Percentiles rank a stretch among this genome's conserved stretches.
Evolutionary conservation across 2,113 vertebrate species (phyloP).

Genomic region (Pygoscelis antarcticus): DNA sequence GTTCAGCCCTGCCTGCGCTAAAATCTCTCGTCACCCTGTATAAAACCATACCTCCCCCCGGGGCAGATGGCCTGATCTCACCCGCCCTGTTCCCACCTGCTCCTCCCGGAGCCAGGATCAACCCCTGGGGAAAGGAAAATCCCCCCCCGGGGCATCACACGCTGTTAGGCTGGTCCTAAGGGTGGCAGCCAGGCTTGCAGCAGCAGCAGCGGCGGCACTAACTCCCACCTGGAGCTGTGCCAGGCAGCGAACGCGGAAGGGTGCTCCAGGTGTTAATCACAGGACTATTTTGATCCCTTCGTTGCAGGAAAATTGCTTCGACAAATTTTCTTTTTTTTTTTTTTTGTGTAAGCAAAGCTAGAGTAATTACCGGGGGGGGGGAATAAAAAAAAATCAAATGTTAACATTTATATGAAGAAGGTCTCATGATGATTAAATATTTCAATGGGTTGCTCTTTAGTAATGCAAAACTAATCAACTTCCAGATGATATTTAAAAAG

Average conservation of each 20-base stretch:
- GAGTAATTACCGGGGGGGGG: not conserved
- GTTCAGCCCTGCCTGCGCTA: not conserved
- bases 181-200: not conserved
- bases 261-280: slow-evolving; percentile 44
- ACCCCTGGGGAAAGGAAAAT: not conserved
- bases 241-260: not conserved
- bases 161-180: not conserved
- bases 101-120: not conserved
- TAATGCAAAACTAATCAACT: slow-evolving; percentile 62
- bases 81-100: not conserved
- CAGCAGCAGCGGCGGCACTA: not conserved
- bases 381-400: not conserved
- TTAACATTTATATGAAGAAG: slow-evolving; percentile 30
- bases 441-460: slow-evolving; percentile 43
- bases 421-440: slow-evolving; percentile 41
- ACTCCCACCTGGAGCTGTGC: not conserved
- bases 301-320: not conserved
- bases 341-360: slow-evolving; percentile 32
- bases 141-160: accelerated
- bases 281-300: not conserved
- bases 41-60: not conserved
- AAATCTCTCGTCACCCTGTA: not conserved
- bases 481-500: slow-evolving; percentile 46
- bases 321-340: not conserved
- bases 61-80: not conserved